These are phyloP conservation scores for Furcula furcula DNA, from an alignment of 2,888 invertebrate species.

Conservation along the genomic window DNA sequence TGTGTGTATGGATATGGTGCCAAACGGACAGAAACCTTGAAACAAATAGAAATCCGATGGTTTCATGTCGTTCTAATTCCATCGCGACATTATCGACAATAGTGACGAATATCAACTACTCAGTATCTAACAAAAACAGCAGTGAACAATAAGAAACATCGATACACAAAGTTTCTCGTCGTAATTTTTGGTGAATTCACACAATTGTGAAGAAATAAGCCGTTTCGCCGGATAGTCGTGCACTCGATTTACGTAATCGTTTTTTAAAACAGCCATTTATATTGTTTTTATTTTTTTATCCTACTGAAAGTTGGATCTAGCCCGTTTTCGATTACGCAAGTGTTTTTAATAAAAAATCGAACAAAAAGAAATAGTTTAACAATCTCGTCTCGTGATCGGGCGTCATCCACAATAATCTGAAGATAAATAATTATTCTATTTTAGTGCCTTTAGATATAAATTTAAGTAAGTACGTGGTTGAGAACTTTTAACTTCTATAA, in stretches of 20 bases:
- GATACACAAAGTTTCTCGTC: background rate
- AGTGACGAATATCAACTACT: background rate
- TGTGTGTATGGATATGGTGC: no score
- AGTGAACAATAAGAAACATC: background rate
- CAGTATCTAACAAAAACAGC: background rate
- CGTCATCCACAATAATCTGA: background rate
- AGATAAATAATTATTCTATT: no score
- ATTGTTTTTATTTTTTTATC: constrained; percentile 45
- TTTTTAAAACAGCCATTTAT: constrained; percentile 34
- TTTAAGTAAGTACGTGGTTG: no score
- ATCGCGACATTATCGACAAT: background rate
- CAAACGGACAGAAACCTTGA: no score
- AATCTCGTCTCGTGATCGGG: constrained; percentile 7
- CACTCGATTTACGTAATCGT: constrained; percentile 53
- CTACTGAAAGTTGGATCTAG: constrained; percentile 41
- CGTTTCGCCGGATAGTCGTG: constrained; percentile 40
- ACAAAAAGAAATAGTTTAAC: constrained; percentile 20
- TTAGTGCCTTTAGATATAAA: no score
- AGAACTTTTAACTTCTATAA: no score
- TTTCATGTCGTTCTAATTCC: background rate
- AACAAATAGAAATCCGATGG: background rate
- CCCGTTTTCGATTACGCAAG: constrained; percentile 40
- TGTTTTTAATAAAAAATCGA: constrained; percentile 23
- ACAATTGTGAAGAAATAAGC: constrained; percentile 26
- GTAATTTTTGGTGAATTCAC: constrained; percentile 31